phyloP scores from a whole-genome alignment of 2,888 invertebrate species.

The Glaucopsyche alexis region DNA sequence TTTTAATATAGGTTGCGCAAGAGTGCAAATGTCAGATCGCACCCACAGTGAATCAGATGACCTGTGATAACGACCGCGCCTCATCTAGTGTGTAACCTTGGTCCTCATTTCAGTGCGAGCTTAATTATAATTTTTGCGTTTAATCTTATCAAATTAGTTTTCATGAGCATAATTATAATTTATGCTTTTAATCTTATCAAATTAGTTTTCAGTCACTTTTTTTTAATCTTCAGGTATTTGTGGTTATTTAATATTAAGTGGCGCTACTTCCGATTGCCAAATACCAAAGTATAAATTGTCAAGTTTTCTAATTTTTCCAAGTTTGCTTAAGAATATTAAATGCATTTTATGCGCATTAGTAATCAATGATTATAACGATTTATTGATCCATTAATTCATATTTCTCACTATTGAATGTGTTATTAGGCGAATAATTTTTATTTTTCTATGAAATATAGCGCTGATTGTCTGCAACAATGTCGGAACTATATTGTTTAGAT shows the following conservation, averaged over 20 bases:
- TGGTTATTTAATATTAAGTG: no score
- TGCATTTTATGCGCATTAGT: no score
- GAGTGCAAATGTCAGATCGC: conserved; percentile 24
- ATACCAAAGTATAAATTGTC: no score
- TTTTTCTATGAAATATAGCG: background rate
- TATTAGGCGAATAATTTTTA: background rate
- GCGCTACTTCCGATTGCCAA: no score
- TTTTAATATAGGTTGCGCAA: background rate
- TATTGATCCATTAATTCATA: background rate
- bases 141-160: background rate
- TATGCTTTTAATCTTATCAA: background rate
- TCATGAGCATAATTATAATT: background rate
- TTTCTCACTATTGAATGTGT: background rate
- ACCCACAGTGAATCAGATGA: conserved; percentile 25
- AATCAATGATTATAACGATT: background rate
- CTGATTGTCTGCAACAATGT: conserved; percentile 1
- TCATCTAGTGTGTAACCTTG: conserved; percentile 22
- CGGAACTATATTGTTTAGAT: conserved; percentile 22
- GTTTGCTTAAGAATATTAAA: no score
- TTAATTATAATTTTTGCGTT: background rate
- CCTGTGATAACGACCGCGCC: conserved; percentile 16
- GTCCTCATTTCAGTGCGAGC: background rate
- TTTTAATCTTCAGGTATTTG: background rate
- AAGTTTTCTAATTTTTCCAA: no score
- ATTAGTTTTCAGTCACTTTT: background rate